These are phyloP conservation scores for Butastur rufipennis DNA, from an alignment of 2,113 vertebrate genomes.

Conservation along the genomic window DNA sequence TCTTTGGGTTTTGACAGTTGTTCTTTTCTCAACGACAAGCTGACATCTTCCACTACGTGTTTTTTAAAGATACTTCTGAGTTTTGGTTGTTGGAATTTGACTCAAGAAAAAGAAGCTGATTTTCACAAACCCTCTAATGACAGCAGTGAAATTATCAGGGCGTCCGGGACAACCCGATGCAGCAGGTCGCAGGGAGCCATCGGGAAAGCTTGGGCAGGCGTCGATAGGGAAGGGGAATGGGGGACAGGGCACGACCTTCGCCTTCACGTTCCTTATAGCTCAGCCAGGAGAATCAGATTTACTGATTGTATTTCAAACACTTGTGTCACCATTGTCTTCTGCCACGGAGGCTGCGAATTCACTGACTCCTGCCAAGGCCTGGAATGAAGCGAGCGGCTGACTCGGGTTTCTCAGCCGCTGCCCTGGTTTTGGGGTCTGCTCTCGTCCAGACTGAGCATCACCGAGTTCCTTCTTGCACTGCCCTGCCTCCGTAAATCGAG, in stretches of 20 bases:
- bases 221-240: accelerated
- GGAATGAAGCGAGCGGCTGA: accelerated
- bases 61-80: not conserved
- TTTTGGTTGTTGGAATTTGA: not conserved
- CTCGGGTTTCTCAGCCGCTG: not conserved
- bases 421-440: not conserved
- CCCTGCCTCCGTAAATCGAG: accelerated
- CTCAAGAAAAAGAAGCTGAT: not conserved
- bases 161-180: accelerated
- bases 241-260: accelerated
- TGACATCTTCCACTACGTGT: not conserved
- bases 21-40: conserved; percentile 52
- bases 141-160: not conserved
- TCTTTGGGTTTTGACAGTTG: conserved; percentile 54
- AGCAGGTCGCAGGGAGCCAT: accelerated
- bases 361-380: not conserved
- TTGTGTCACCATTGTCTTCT: not conserved
- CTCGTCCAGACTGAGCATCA: not conserved
- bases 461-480: not conserved
- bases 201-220: accelerated
- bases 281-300: not conserved
- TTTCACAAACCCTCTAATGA: not conserved
- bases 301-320: not conserved
- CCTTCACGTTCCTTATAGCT: not conserved
- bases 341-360: not conserved